These are phyloP conservation scores for Marcusenius ussheri DNA, from an alignment of 2,113 vertebrate genomes.

Conservation along the genomic window DNA sequence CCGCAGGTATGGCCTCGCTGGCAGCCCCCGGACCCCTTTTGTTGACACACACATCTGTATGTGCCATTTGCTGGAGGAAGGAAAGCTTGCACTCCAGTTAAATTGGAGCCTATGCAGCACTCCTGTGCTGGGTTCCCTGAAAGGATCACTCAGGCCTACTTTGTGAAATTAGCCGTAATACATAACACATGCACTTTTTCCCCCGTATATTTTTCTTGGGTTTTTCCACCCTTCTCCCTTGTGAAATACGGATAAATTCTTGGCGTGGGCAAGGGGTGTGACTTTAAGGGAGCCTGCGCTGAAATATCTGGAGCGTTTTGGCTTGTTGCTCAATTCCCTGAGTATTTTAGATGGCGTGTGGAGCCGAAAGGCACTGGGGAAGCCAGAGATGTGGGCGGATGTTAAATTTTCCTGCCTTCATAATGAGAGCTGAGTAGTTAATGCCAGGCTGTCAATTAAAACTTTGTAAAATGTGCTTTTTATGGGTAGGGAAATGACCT, in stretches of 20 bases:
- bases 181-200: background rate
- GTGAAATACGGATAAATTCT: background rate
- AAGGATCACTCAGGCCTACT: background rate
- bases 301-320: background rate
- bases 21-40: constrained; percentile 13
- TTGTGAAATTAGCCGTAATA: background rate
- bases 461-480: constrained; percentile 1
- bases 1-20: constrained; percentile 63
- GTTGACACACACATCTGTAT: constrained; percentile 13
- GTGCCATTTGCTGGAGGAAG: background rate
- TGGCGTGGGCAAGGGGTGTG: background rate
- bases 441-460: background rate
- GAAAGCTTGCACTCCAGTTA: background rate
- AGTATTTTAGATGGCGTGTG: background rate
- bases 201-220: background rate
- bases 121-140: background rate
- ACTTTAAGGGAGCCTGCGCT: background rate
- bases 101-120: background rate
- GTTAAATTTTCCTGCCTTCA: background rate
- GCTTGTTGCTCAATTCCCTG: background rate
- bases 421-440: background rate
- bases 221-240: background rate
- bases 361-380: background rate
- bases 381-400: background rate
- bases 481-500: background rate